Conservation (phyloP, 1,140 invertebrate genomes). For the Pseudobourletiella spinata region DNA sequence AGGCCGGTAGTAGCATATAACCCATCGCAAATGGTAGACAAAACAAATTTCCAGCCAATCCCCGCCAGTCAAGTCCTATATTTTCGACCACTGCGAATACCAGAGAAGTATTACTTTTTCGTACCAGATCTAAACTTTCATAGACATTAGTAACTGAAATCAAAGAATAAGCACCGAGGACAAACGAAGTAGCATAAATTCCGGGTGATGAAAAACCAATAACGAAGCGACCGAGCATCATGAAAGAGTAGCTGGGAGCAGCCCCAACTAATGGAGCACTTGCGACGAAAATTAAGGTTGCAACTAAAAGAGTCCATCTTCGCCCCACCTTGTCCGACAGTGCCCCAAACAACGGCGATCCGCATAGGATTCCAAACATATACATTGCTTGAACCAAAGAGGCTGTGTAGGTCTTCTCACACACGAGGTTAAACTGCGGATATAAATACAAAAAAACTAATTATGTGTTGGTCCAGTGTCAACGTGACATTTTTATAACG, state of each 20-base stretch:
- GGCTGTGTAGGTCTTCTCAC: constrained; percentile 18
- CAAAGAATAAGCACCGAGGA: constrained; percentile 12
- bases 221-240: constrained; percentile 30
- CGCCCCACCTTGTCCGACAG: constrained; percentile 33
- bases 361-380: constrained; percentile 35
- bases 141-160: no score
- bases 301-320: constrained; percentile 25
- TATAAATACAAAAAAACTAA: not conserved
- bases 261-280: constrained; percentile 27
- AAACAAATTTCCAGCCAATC: constrained; percentile 34
- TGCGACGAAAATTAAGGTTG: constrained; percentile 28
- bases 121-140: no score
- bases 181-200: constrained; percentile 8
- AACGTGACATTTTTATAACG: no score
- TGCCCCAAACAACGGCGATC: constrained; percentile 31
- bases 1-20: constrained; percentile 39
- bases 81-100: constrained; percentile 23
- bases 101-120: no score
- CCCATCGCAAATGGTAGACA: constrained; percentile 35
- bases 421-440: constrained; percentile 32
- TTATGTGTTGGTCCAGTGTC: no score
- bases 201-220: constrained; percentile 8
- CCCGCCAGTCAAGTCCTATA: constrained; percentile 27
- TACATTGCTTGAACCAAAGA: constrained; percentile 32
- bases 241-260: constrained; percentile 16